Base-by-base conservation (phyloP, 2,113 vertebrate genomes). In the Brienomyrus brachyistius region DNA sequence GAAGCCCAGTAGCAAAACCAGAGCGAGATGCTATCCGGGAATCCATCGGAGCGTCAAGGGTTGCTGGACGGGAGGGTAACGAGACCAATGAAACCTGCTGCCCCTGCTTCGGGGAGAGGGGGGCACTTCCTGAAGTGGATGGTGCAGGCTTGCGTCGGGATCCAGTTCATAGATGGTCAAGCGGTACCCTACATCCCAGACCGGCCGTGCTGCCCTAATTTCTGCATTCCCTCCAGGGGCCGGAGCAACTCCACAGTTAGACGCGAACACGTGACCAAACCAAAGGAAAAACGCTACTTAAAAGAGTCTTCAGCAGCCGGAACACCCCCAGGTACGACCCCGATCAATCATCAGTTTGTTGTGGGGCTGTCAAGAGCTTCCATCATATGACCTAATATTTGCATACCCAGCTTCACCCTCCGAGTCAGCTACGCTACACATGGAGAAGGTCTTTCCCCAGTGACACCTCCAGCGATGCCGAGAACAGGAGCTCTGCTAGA, bases 401-500 rank as follows among this genome's bases (percentile, higher is more conserved):
- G 74, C 35, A 80, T 43, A 19, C 43, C 35, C 74, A 19, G 35
- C 15, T 80, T 80, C 74, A 80, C 15, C 74, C 43, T 8, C 35
- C 74, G 2, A 35, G 17, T 80, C 74, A 43, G 74, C 35, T 40
- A 17, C 40, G 31, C 1, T 80, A 43, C 74, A 40, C 17, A 43
- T 80, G 4, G 70, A 77, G 70, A 80, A 80, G 35, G 15, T 43
- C 15, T 35, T 13, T 15, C 5, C 4, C 17, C 48, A 87, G 51
- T 40, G 27, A 52, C 9, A 19, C 74, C 52, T 74, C 51, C 35
- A n/a, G 35, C 2, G 48, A 48, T 23, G 9, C 19, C 8, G 47
- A 23, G 23, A 52, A 66, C 21, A 88, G 90, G 86, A 89, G 91
- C 84, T 66, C 31, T 15, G 85, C 45, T 70, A 47, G 89, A 77